Percentiles rank a stretch among this genome's conserved stretches.
Conservation (phyloP, 2,797 vertebrate genomes). For the Cygnus olor region DNA sequence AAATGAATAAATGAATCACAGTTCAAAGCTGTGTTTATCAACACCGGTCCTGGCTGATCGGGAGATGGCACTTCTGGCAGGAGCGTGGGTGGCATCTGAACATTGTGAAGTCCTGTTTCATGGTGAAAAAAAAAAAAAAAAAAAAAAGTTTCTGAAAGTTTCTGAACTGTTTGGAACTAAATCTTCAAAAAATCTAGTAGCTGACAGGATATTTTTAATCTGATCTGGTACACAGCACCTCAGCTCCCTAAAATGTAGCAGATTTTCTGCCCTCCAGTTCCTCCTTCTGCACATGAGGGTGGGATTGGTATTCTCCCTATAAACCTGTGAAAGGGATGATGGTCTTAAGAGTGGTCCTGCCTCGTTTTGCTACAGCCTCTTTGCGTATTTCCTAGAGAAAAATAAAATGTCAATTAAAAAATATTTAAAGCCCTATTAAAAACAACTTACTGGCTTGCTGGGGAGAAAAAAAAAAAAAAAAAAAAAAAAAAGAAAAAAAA, state of each 20-base stretch:
- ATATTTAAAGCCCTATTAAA: conserved; percentile 41
- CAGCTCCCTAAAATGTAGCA: not conserved
- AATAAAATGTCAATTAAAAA: conserved; percentile 8
- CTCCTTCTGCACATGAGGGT: fast-evolving
- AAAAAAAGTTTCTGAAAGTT: no score
- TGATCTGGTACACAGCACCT: not conserved
- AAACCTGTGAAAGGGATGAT: fast-evolving
- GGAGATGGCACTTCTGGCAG: not conserved
- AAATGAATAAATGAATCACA: not conserved
- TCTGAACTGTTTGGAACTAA: not conserved
- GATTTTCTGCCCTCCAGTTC: not conserved
- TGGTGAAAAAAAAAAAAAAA: not conserved
- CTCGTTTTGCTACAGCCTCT: not conserved
- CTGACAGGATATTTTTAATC: not conserved
- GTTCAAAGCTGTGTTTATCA: not conserved
- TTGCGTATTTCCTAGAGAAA: not conserved
- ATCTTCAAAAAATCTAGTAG: not conserved
- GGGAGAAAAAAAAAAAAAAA: not conserved
- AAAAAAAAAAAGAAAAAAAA: not conserved
- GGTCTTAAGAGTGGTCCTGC: not conserved
- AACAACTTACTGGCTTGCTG: not conserved
- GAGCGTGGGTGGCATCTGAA: not conserved
- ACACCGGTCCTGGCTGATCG: not conserved
- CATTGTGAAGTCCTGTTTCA: not conserved
- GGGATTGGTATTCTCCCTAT: not conserved